These are phyloP conservation scores for Peromyscus californicus DNA, from an alignment of 2,113 vertebrate species.

Conservation along the genomic window DNA sequence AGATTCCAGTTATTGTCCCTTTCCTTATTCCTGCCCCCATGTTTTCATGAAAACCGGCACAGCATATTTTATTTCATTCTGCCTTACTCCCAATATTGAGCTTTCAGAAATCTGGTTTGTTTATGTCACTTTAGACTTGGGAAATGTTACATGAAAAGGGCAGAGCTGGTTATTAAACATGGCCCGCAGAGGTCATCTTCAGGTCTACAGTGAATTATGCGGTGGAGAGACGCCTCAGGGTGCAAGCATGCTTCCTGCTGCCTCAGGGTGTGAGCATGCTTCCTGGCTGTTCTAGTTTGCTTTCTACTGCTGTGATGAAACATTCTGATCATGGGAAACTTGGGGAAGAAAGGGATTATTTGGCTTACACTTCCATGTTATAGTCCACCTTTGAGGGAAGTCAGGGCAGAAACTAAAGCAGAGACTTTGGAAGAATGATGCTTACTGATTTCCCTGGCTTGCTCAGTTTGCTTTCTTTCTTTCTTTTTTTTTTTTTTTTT, in stretches of 20 bases:
- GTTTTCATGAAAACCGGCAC: background rate
- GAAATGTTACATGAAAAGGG: slow-evolving; percentile 57
- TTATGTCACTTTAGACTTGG: slow-evolving; percentile 43
- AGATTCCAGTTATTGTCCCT: background rate
- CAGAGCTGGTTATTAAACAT: slow-evolving; percentile 51
- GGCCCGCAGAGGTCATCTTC: background rate
- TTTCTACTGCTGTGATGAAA: background rate
- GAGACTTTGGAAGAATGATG: background rate
- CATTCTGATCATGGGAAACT: background rate
- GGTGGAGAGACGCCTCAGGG: background rate
- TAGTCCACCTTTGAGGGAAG: background rate
- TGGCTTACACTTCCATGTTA: background rate
- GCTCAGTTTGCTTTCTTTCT: background rate
- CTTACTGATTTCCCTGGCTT: background rate
- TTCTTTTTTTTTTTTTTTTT: no score
- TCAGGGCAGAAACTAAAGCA: background rate
- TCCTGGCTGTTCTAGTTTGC: background rate
- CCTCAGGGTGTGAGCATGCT: rapidly evolving
- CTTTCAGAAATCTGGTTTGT: slow-evolving; percentile 40
- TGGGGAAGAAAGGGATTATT: background rate
- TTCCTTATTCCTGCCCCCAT: background rate
- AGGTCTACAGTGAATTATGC: background rate
- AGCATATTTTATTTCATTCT: slow-evolving; percentile 25
- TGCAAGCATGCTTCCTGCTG: background rate
- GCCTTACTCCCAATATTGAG: background rate